phyloP scores from a whole-genome alignment of 64 coral and sea anemone species.

The Pocillopora verrucosa region DNA sequence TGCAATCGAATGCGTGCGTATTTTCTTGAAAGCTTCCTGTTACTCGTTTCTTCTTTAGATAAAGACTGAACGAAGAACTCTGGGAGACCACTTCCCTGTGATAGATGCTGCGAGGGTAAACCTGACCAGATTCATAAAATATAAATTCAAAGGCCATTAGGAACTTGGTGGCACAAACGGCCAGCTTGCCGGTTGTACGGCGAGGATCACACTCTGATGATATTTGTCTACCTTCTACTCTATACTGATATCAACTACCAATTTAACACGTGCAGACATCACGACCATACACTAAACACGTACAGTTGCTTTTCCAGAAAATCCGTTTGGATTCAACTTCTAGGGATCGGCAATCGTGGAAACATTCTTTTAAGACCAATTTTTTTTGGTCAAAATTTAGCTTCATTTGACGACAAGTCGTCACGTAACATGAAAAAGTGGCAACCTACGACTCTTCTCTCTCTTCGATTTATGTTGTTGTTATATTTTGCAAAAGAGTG shows the following conservation, averaged over 20 bases:
- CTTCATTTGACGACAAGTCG: too few relatives aligned
- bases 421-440: too few relatives aligned
- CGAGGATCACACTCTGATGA: background rate
- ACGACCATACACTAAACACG: too few relatives aligned
- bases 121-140: conserved; percentile 92
- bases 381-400: too few relatives aligned
- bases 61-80: conserved; percentile 72
- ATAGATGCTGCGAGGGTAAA: conserved; percentile 87
- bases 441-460: too few relatives aligned
- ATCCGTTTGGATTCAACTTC: too few relatives aligned
- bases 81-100: conserved; percentile 88
- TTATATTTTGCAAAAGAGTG: too few relatives aligned
- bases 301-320: too few relatives aligned
- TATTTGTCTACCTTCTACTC: background rate
- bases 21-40: background rate
- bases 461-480: too few relatives aligned
- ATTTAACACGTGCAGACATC: too few relatives aligned
- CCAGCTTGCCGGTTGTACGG: background rate
- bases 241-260: background rate
- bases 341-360: too few relatives aligned
- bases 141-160: conserved; percentile 72
- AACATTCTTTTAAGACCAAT: too few relatives aligned
- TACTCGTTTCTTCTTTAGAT: conserved; percentile 46
- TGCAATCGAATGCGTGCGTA: background rate
- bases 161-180: background rate